A percentile compares a stretch with the other conserved stretches of the same genome.
phyloP scores from a whole-genome alignment of 2,113 vertebrate species.

The Lonchura striata region DNA sequence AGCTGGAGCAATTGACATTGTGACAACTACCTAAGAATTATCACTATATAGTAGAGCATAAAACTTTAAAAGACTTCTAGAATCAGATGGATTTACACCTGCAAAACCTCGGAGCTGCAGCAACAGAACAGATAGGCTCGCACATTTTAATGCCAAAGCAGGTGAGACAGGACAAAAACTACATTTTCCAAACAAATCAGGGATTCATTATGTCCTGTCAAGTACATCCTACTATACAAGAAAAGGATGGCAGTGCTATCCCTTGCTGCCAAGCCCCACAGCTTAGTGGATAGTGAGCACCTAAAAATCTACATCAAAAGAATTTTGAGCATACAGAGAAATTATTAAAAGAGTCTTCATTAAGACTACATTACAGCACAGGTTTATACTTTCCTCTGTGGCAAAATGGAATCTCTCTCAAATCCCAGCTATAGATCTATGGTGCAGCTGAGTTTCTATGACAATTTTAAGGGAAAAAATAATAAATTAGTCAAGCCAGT shows the following conservation, averaged over 20 bases:
- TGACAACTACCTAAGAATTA: background rate
- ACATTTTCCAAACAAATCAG: background rate
- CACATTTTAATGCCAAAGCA: background rate
- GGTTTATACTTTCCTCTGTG: background rate
- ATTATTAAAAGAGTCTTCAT: background rate
- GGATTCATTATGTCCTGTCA: background rate
- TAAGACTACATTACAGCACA: background rate
- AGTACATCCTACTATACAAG: background rate
- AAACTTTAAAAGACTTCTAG: background rate
- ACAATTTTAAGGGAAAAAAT: background rate
- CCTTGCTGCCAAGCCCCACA: background rate
- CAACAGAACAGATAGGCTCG: background rate
- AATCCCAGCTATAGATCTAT: background rate
- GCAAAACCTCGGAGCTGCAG: background rate
- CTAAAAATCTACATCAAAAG: background rate
- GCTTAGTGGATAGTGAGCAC: background rate
- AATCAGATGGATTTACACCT: background rate
- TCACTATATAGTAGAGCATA: background rate
- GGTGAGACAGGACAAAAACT: background rate
- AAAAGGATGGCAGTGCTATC: background rate
- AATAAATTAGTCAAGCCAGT: background rate
- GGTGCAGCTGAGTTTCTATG: background rate
- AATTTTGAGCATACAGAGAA: background rate
- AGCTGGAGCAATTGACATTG: background rate
- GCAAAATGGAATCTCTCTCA: background rate